These are phyloP conservation scores for Panagrolaimus sp. DNA, from an alignment of 1,140 invertebrate species.

Conservation along the genomic window DNA sequence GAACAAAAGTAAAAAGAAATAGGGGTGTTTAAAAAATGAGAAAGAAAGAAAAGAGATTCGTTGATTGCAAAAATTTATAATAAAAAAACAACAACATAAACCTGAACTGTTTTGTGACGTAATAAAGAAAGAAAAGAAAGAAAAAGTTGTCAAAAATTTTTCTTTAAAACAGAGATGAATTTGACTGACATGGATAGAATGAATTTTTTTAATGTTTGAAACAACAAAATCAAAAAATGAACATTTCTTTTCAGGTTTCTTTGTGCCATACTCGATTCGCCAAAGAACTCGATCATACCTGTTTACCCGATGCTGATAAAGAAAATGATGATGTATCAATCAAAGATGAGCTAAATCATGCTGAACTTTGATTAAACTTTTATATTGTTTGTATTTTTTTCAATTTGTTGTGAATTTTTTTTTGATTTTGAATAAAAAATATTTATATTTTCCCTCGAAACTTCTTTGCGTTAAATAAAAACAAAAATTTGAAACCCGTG, in stretches of 20 bases:
- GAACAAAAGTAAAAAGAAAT: too few relatives aligned
- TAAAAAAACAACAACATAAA: too few relatives aligned
- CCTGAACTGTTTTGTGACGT: too few relatives aligned
- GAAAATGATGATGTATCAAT: neutral
- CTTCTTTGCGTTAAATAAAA: too few relatives aligned
- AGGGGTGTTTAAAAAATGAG: too few relatives aligned
- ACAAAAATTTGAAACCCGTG: too few relatives aligned
- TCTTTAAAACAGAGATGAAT: too few relatives aligned
- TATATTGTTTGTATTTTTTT: neutral
- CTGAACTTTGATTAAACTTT: neutral
- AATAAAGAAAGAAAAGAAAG: too few relatives aligned
- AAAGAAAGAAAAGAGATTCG: too few relatives aligned
- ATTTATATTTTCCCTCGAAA: too few relatives aligned
- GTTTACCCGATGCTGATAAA: neutral
- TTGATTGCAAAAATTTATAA: too few relatives aligned
- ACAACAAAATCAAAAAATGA: neutral
- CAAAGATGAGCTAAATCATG: slow-evolving; percentile 13
- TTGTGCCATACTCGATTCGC: slow-evolving; percentile 21
- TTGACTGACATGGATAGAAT: neutral
- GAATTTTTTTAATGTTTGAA: slow-evolving; percentile 1
- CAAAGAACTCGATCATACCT: slow-evolving; percentile 20
- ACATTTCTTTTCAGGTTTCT: slow-evolving; percentile 8
- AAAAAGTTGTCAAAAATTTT: too few relatives aligned
- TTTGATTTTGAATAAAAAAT: slow-evolving; percentile 8
- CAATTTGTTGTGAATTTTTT: neutral